Conservation (phyloP, 2,888 invertebrate genomes). For the Smittia aterrima region DNA sequence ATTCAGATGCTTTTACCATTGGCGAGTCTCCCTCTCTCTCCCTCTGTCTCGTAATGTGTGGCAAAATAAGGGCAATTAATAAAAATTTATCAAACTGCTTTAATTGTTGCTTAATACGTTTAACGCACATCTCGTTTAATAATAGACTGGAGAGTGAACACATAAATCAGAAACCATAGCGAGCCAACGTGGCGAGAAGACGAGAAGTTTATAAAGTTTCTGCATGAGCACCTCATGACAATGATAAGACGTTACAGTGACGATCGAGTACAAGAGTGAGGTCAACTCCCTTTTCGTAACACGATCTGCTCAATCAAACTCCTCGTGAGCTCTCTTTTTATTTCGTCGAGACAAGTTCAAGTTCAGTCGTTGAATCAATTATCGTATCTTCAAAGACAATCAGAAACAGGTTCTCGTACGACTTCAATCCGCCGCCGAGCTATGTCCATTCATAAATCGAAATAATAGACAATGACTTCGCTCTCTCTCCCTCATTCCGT, state of each 20-base stretch:
- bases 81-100: slow-evolving; percentile 25
- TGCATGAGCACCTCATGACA: slow-evolving; percentile 40
- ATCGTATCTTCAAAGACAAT: slow-evolving; percentile 20
- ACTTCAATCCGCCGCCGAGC: slow-evolving; percentile 2
- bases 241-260: slow-evolving; percentile 21
- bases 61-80: slow-evolving; percentile 36
- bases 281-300: background rate
- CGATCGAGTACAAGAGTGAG: background rate
- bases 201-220: slow-evolving; percentile 21
- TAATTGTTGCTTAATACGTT: slow-evolving; percentile 38
- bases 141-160: slow-evolving; percentile 30
- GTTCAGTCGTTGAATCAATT: slow-evolving; percentile 16
- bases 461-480: slow-evolving; percentile 39
- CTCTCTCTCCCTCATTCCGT: no score
- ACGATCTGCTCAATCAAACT: background rate
- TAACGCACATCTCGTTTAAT: slow-evolving; percentile 23
- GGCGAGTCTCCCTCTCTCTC: background rate
- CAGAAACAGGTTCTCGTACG: slow-evolving; percentile 7
- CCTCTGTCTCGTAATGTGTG: background rate
- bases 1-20: slow-evolving; percentile 1
- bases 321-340: background rate
- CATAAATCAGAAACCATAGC: slow-evolving; percentile 41
- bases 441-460: slow-evolving; percentile 40
- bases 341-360: background rate
- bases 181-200: slow-evolving; percentile 25